Evolutionary conservation across 2,888 invertebrate genomes (phyloP).

Genomic region (Agonopterix alstromeriana): DNA sequence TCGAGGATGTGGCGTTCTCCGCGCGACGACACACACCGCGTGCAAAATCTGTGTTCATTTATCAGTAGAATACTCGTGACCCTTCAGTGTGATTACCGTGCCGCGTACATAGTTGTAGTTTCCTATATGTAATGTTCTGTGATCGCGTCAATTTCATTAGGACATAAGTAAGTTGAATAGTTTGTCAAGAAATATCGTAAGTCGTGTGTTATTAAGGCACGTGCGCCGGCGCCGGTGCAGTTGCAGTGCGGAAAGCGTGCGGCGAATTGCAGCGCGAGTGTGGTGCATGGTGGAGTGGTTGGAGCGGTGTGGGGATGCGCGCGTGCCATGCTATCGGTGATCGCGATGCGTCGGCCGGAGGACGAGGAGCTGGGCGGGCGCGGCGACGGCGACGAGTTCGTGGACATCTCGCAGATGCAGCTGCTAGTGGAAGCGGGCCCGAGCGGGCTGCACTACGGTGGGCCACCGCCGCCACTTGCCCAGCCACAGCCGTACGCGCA

Average conservation of each 20-base stretch:
- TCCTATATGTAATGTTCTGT: slow-evolving; percentile 63
- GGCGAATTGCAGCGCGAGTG: slow-evolving; percentile 33
- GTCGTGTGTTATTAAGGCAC: slow-evolving; percentile 19
- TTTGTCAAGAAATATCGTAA: slow-evolving; percentile 14
- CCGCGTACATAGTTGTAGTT: slow-evolving; percentile 35
- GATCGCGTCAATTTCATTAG: slow-evolving; percentile 64
- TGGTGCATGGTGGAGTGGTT: slow-evolving; percentile 45
- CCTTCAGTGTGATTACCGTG: slow-evolving; percentile 45
- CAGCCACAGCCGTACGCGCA: slow-evolving; percentile 61
- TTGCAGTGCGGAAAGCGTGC: slow-evolving; percentile 9
- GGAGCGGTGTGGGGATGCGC: slow-evolving; percentile 64
- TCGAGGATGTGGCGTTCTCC: slow-evolving; percentile 74
- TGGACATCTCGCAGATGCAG: slow-evolving; percentile 90
- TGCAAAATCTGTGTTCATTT: slow-evolving; percentile 73
- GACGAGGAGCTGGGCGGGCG: slow-evolving; percentile 76
- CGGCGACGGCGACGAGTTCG: slow-evolving; percentile 83
- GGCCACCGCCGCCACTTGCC: slow-evolving; percentile 65
- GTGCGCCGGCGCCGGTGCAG: slow-evolving; percentile 25
- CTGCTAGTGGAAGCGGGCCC: slow-evolving; percentile 80
- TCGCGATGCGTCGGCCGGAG: slow-evolving; percentile 87
- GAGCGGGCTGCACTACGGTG: slow-evolving; percentile 68
- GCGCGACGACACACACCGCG: slow-evolving; percentile 63
- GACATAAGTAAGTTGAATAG: slow-evolving; percentile 43
- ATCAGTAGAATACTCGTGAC: slow-evolving; percentile 54
- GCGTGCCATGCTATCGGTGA: slow-evolving; percentile 77